Percentiles rank a stretch among this genome's conserved stretches.
Evolutionary conservation across 2,888 invertebrate species (phyloP).

Genomic region (Drosophila kokeensis): DNA sequence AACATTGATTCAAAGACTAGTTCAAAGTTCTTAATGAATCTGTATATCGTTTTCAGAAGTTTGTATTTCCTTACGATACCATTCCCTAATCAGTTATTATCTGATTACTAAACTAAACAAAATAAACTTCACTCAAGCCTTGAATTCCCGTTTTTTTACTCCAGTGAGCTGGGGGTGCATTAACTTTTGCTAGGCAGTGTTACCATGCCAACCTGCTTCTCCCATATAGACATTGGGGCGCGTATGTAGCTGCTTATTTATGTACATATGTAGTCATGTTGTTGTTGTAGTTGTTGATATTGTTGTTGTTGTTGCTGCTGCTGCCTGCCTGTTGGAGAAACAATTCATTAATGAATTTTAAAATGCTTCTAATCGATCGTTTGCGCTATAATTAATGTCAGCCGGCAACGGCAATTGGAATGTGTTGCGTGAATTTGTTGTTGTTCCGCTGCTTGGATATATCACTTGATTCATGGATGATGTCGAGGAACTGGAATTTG

Average conservation of each 20-base stretch:
- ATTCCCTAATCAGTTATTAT: background rate
- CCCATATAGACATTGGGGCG: constrained; percentile 57
- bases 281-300: constrained; percentile 35
- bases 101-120: background rate
- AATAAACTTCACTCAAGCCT: background rate
- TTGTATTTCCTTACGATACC: background rate
- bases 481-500: constrained; percentile 8
- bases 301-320: constrained; percentile 9
- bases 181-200: constrained; percentile 46
- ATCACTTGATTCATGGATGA: constrained; percentile 27
- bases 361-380: constrained; percentile 80
- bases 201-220: constrained; percentile 42
- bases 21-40: background rate
- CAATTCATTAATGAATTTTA: constrained; percentile 81
- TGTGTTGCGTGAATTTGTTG: constrained; percentile 61
- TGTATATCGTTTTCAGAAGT: background rate
- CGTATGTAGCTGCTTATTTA: constrained; percentile 66
- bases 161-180: background rate
- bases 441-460: constrained; percentile 31
- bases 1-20: background rate
- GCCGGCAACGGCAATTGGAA: constrained; percentile 67
- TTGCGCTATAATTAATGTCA: constrained; percentile 79
- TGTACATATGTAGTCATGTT: constrained; percentile 61
- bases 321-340: constrained; percentile 67
- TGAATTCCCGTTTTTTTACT: background rate